A percentile compares a stretch with the other conserved stretches of the same genome.
Evolutionary conservation across 1,140 invertebrate genomes (phyloP).

Genomic region (Dufourea novaeangliae): DNA sequence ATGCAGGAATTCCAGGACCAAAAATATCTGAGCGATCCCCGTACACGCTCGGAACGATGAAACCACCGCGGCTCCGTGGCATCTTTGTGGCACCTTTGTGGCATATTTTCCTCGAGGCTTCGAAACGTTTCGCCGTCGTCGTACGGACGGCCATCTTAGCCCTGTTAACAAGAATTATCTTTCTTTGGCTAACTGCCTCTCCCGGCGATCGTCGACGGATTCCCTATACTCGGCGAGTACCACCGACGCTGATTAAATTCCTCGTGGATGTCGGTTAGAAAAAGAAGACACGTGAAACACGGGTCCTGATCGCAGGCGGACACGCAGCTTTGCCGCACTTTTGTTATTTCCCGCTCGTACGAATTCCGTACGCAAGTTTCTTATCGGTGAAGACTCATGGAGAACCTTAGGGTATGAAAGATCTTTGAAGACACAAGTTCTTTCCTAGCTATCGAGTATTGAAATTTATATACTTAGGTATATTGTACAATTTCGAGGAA

Average conservation of each 20-base stretch:
- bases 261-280: not conserved
- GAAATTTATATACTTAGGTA: too few species aligned
- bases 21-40: conserved; percentile 54
- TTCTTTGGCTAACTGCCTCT: conserved; percentile 61
- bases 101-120: conserved; percentile 51
- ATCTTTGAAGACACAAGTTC: too few species aligned
- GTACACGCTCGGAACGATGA: conserved; percentile 36
- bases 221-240: not conserved
- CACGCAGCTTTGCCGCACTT: not conserved
- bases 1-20: conserved; percentile 60
- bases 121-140: conserved; percentile 43
- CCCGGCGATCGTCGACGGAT: conserved; percentile 10
- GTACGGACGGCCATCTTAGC: conserved; percentile 39
- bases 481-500: too few species aligned
- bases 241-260: conserved; percentile 34
- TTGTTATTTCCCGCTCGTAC: not conserved
- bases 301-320: not conserved
- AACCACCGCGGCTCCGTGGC: conserved; percentile 51
- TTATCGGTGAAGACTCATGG: not conserved
- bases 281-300: conserved; percentile 11
- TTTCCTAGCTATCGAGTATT: too few species aligned
- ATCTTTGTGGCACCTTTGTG: conserved; percentile 63
- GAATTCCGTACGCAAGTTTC: not conserved
- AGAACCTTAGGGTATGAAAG: not conserved
- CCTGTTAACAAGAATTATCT: conserved; percentile 51